Percentiles rank a stretch among this genome's conserved stretches.
Conservation (phyloP, 2,888 invertebrate genomes). For the Drosophila anomelani region DNA sequence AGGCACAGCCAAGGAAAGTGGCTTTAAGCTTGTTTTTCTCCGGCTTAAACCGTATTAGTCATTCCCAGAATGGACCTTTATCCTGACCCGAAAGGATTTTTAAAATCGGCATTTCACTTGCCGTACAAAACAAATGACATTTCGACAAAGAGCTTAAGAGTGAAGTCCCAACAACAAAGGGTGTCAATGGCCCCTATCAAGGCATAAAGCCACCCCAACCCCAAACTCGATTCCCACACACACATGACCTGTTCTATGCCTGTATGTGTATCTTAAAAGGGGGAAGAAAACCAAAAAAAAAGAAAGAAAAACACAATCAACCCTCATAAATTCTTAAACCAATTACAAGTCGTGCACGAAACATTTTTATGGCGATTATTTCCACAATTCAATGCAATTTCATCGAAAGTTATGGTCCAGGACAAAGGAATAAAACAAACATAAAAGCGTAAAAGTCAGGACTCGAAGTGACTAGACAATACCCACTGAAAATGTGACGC, state of each 20-base stretch:
- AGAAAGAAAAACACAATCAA: conserved; percentile 43
- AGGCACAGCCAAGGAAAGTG: neutral
- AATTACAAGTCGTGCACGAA: conserved; percentile 55
- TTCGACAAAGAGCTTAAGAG: conserved; percentile 37
- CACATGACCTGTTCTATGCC: conserved; percentile 33
- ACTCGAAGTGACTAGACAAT: conserved; percentile 32
- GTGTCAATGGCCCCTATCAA: conserved; percentile 43
- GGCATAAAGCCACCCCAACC: conserved; percentile 32
- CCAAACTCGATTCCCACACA: conserved; percentile 13
- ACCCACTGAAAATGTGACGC: conserved; percentile 10
- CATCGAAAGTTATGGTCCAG: conserved; percentile 47
- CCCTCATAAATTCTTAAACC: conserved; percentile 58
- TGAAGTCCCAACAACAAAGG: conserved; percentile 36
- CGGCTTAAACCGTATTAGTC: conserved; percentile 9
- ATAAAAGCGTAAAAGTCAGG: conserved; percentile 26
- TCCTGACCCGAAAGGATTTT: conserved; percentile 8
- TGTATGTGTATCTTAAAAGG: conserved; percentile 17
- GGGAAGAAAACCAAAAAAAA: conserved; percentile 12
- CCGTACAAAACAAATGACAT: conserved; percentile 29
- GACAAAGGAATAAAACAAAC: conserved; percentile 41
- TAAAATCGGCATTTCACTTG: conserved; percentile 11
- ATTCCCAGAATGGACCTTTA: neutral
- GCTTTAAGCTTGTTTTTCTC: neutral
- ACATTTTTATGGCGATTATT: conserved; percentile 56
- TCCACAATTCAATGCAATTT: conserved; percentile 56